Conservation (phyloP, 2,888 invertebrate species). For the Aspidiotus rigidus region DNA sequence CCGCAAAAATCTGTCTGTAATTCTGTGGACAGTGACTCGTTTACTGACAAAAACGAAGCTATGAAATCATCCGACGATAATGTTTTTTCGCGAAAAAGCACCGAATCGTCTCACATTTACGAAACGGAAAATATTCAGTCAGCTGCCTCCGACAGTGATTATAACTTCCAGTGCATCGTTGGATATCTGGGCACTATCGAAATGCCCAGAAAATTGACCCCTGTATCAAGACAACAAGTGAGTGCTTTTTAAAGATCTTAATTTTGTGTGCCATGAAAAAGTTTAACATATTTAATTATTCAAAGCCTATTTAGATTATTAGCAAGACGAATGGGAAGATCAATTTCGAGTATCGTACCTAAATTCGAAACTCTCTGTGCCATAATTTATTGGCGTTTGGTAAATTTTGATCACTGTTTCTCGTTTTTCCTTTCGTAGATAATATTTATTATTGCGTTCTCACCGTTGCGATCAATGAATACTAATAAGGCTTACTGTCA, state of each 20-base stretch:
- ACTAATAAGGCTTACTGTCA: too few relatives aligned
- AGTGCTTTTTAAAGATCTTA: constrained; percentile 1
- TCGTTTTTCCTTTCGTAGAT: too few relatives aligned
- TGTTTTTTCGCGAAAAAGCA: constrained; percentile 9
- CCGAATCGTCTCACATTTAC: constrained; percentile 8
- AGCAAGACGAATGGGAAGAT: too few relatives aligned
- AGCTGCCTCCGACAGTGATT: constrained; percentile 22
- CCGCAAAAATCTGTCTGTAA: constrained; percentile 9
- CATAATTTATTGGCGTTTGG: too few relatives aligned
- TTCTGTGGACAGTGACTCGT: constrained; percentile 6
- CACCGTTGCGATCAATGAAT: too few relatives aligned
- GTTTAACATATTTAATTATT: background rate
- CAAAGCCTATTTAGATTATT: background rate
- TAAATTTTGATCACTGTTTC: too few relatives aligned
- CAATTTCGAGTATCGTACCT: too few relatives aligned
- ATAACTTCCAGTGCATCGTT: constrained; percentile 60
- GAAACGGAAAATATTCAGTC: constrained; percentile 9
- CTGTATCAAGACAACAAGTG: constrained; percentile 60
- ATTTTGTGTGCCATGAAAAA: background rate
- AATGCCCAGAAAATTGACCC: constrained; percentile 74
- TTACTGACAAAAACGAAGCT: constrained; percentile 1
- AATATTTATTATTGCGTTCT: too few relatives aligned
- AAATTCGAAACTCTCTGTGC: too few relatives aligned
- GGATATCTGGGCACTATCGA: constrained; percentile 94
- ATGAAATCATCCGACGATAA: constrained; percentile 26